Percentiles rank a stretch among this genome's conserved stretches.
Evolutionary conservation across 1,140 invertebrate species (phyloP).

Genomic region (Heliconius congener): DNA sequence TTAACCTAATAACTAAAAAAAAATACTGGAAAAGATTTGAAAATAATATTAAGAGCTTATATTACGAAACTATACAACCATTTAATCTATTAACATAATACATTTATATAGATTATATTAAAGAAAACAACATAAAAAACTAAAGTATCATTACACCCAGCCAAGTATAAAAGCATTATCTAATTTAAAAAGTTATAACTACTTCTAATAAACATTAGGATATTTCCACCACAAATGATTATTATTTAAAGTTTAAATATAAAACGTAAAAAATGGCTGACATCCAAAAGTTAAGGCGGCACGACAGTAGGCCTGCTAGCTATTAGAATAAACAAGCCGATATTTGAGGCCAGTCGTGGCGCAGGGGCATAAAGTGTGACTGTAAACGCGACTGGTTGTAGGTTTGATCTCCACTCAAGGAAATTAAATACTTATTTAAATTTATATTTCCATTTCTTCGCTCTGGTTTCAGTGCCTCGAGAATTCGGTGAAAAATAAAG

Average conservation of each 20-base stretch:
- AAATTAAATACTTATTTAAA: too few species aligned
- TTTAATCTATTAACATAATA: not conserved
- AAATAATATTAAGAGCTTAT: too few species aligned
- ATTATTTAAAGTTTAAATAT: conserved; percentile 27
- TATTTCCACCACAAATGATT: conserved; percentile 33
- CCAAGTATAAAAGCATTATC: not conserved
- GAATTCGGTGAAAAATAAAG: too few species aligned
- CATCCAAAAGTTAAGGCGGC: conserved; percentile 23
- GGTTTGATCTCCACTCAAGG: too few species aligned
- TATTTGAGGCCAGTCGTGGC: conserved; percentile 22
- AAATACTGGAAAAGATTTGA: too few species aligned
- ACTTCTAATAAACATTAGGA: conserved; percentile 26
- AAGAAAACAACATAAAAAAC: not conserved
- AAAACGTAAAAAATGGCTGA: conserved; percentile 29
- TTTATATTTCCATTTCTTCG: too few species aligned
- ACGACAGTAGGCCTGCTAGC: conserved; percentile 26
- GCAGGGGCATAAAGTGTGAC: too few species aligned
- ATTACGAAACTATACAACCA: not conserved
- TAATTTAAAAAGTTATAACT: not conserved
- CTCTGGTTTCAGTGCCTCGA: too few species aligned
- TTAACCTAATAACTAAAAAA: too few species aligned
- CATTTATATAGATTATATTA: not conserved
- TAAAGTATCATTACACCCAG: not conserved
- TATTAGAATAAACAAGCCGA: conserved; percentile 32
- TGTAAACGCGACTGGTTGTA: too few species aligned